Evolutionary conservation across 2,113 vertebrate species (phyloP).

Genomic region (Alaudala cheleensis): DNA sequence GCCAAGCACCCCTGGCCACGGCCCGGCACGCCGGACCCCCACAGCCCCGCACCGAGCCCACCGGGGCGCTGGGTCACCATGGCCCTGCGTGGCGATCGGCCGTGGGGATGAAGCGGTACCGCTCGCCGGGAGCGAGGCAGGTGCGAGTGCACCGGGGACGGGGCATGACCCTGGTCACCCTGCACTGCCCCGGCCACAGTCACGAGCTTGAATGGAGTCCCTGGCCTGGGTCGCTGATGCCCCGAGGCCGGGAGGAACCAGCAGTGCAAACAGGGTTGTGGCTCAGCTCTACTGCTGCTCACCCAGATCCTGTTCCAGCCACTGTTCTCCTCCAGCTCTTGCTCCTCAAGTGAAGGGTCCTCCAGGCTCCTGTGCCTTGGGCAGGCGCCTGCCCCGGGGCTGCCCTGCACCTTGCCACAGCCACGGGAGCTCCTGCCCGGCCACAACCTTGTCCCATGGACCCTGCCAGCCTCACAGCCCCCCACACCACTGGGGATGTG

Average conservation of each 20-base stretch:
- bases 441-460: fast-evolving
- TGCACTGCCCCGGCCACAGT: fast-evolving
- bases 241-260: background rate
- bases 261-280: fast-evolving
- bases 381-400: fast-evolving
- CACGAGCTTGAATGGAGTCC: fast-evolving
- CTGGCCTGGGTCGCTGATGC: background rate
- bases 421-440: fast-evolving
- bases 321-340: background rate
- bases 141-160: fast-evolving
- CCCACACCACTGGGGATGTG: background rate
- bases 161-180: background rate
- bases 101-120: fast-evolving
- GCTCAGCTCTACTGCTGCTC: background rate
- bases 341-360: background rate
- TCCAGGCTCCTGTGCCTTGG: background rate
- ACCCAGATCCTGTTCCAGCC: background rate
- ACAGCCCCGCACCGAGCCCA: background rate
- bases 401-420: background rate
- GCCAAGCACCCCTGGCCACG: background rate
- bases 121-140: fast-evolving
- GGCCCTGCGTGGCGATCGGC: fast-evolving
- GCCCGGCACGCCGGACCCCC: background rate
- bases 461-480: background rate
- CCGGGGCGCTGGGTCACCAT: fast-evolving